Evolutionary conservation across 1,140 invertebrate species (phyloP), one percentile per base, ranked within the genome.

Genomic region (Nasonia longicornis): DNA sequence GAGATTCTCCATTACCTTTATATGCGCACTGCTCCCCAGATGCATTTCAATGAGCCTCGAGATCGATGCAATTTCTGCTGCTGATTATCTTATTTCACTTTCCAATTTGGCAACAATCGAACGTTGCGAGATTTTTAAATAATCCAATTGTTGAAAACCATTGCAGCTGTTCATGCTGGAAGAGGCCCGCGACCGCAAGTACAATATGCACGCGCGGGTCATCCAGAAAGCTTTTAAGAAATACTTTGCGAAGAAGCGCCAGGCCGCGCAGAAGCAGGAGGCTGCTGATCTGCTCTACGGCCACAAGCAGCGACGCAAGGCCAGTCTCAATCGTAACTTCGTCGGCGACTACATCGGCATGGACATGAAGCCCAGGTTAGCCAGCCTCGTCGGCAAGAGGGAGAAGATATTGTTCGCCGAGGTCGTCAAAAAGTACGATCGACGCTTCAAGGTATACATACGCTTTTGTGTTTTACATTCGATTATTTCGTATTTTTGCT

Each of bases 291-390:
- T 96, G 31, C 87, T 95, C 16, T 93, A 92, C 86, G 93, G 93
- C 71, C 93, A 93, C 84, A 96, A 96, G 86, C 93, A 95, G 86
- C 89, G 95, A 16, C 90, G 94, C 82, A 87, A 91, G 10, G 92
- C 91, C 85, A 95, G 94, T 83, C 82, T 96, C 1, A 95, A 95
- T 86, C 91, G 95, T 83, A 94, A 94, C 87, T 96, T 95, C 89
- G 92, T 94, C 29, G 94, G 94, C 11, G 95, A 96, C 89, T 96
- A 96, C 87, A 94, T 96, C 80, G 95, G 95, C 2, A 84, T 95
- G 79, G 94, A 95, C 77, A 89, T 93, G 77, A 91, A 92, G 80
- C 94, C 94, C 8, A 92, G 91, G 26, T 85, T 94, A 38, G 90
- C 91, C 80, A 87, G 91, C 72, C 87, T 95, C 12, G 92, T 95